Evolutionary conservation across 2,797 vertebrate species (phyloP).

Genomic region (Spheniscus humboldti): DNA sequence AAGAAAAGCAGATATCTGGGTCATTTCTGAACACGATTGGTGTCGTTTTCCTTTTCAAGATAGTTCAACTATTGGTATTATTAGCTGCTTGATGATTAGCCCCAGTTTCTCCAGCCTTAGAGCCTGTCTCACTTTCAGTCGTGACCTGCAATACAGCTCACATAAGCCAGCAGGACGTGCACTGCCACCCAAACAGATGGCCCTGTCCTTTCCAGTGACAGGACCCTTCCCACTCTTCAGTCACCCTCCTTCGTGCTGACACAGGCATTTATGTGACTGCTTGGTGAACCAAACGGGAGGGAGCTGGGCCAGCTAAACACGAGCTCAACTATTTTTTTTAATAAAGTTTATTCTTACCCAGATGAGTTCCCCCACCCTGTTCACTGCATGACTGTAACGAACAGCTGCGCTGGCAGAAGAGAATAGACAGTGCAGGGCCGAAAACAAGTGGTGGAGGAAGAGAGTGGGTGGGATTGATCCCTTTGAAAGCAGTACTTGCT

Average conservation of each 20-base stretch:
- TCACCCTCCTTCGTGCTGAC: neutral
- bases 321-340: neutral
- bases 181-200: neutral
- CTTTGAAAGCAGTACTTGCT: neutral
- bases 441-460: neutral
- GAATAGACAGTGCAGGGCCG: neutral
- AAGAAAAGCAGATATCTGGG: neutral
- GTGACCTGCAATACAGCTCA: neutral
- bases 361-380: slow-evolving; percentile 32
- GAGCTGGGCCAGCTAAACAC: neutral
- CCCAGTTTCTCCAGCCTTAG: neutral
- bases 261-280: neutral
- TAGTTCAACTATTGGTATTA: neutral
- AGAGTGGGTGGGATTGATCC: slow-evolving; percentile 1
- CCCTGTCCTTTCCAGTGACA: neutral
- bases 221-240: neutral
- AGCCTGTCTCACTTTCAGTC: neutral
- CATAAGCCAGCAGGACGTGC: neutral
- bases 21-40: neutral
- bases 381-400: neutral
- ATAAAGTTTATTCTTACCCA: neutral
- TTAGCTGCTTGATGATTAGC: neutral
- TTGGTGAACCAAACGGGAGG: neutral
- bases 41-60: neutral
- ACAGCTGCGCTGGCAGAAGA: slow-evolving; percentile 36